phyloP scores from a whole-genome alignment of 1,140 invertebrate species.

The Arctopsyche grandis region DNA sequence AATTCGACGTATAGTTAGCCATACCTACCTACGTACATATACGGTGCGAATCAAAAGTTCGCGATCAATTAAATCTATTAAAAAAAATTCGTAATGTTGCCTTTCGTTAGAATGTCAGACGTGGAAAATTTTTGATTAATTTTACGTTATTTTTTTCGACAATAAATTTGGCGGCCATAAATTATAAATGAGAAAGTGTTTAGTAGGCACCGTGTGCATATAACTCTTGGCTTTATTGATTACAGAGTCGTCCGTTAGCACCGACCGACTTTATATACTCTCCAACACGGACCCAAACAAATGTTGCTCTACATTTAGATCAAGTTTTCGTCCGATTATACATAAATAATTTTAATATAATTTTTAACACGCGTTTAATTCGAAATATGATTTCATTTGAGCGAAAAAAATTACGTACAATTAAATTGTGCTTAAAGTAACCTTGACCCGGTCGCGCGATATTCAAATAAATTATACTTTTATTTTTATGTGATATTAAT shows the following conservation, averaged over 20 bases:
- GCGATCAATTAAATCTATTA: too few species aligned
- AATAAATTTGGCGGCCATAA: conserved; percentile 24
- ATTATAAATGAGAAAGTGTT: conserved; percentile 37
- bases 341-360: background rate
- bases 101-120: too few species aligned
- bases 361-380: background rate
- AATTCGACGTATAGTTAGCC: background rate
- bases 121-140: too few species aligned
- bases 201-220: conserved; percentile 49
- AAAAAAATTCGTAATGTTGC: too few species aligned
- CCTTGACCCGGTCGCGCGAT: conserved; percentile 1
- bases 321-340: background rate
- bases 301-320: conserved; percentile 49
- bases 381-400: background rate
- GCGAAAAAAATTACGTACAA: background rate
- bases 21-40: background rate
- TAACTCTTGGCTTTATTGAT: conserved; percentile 55
- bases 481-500: conserved; percentile 11
- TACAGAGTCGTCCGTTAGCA: conserved; percentile 53
- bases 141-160: too few species aligned
- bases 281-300: conserved; percentile 35
- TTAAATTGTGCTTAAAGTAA: background rate
- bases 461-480: background rate
- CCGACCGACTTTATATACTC: conserved; percentile 50
- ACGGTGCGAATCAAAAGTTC: too few species aligned